Evolutionary conservation across 2,113 vertebrate genomes (phyloP).

Genomic region (Myotis brandtii): DNA sequence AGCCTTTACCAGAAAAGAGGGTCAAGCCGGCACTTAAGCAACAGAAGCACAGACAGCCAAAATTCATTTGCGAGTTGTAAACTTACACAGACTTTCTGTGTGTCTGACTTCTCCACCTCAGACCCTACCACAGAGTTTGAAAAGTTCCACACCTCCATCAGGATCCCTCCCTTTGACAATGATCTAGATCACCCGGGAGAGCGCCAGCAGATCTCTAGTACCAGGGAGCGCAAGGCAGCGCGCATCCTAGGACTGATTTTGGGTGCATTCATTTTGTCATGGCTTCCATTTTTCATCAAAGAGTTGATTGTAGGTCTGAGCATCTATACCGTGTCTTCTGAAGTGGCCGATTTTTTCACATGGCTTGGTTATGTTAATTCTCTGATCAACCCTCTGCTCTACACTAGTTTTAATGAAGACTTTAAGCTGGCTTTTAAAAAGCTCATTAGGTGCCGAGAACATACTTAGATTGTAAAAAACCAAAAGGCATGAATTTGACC

Average conservation of each 20-base stretch:
- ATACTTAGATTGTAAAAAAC: constrained; percentile 81
- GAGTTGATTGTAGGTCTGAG: constrained; percentile 92
- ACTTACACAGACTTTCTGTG: constrained; percentile 90
- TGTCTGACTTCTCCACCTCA: constrained; percentile 90
- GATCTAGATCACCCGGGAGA: constrained; percentile 86
- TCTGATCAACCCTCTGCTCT: constrained; percentile 94
- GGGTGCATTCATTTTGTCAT: constrained; percentile 93
- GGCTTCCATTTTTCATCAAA: constrained; percentile 95
- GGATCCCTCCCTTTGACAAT: constrained; percentile 86
- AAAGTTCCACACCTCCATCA: constrained; percentile 83
- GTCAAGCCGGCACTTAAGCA: constrained; percentile 92
- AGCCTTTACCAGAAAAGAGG: constrained; percentile 94
- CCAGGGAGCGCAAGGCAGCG: constrained; percentile 92
- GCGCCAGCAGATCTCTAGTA: constrained; percentile 90
- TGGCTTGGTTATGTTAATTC: constrained; percentile 96
- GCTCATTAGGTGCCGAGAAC: constrained; percentile 90
- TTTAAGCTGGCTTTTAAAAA: constrained; percentile 94
- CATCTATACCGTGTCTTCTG: constrained; percentile 86
- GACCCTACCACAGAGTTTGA: constrained; percentile 89
- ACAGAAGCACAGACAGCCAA: constrained; percentile 90
- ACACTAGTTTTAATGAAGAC: constrained; percentile 96
- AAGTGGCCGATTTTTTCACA: constrained; percentile 91
- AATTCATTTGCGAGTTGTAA: constrained; percentile 91
- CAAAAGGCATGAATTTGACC: constrained; percentile 44
- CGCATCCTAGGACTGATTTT: constrained; percentile 93